A percentile compares a stretch with the other conserved stretches of the same genome.
Evolutionary conservation across 2,113 vertebrate genomes (phyloP).

Genomic region (Archilochus colubris): DNA sequence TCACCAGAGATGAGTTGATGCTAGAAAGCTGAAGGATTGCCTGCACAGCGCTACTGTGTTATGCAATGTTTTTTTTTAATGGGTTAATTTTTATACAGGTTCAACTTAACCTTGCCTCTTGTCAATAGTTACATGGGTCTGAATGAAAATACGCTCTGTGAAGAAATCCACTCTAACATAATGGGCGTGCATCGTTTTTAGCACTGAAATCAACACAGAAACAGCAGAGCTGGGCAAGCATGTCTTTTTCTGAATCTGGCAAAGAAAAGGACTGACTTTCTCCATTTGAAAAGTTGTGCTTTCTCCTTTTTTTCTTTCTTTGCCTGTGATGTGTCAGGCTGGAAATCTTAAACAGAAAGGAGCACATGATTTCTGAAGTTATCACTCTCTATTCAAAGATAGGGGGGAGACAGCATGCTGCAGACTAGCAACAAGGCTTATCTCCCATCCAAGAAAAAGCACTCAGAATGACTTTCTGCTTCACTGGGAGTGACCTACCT

Average conservation of each 20-base stretch:
- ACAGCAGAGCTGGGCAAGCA: background rate
- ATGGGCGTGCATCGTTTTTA: background rate
- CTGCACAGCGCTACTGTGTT: background rate
- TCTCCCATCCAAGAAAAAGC: background rate
- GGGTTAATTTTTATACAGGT: conserved; percentile 48
- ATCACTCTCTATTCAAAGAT: background rate
- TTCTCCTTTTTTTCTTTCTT: background rate
- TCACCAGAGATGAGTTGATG: background rate
- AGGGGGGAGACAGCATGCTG: background rate
- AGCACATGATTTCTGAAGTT: background rate
- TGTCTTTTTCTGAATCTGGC: background rate
- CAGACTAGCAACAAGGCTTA: background rate
- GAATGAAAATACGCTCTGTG: background rate
- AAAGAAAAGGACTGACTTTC: background rate
- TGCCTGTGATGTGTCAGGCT: background rate
- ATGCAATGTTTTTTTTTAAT: background rate
- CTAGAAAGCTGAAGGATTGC: conserved; percentile 37
- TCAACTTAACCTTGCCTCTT: conserved; percentile 36
- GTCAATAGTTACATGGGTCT: background rate
- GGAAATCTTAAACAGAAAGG: background rate
- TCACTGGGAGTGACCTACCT: background rate
- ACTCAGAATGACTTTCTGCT: background rate
- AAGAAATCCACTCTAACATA: background rate
- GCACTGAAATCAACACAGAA: background rate
- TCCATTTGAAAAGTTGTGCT: background rate